These are phyloP conservation scores for Arge pagana DNA, from an alignment of 2,888 invertebrate species.

Conservation along the genomic window DNA sequence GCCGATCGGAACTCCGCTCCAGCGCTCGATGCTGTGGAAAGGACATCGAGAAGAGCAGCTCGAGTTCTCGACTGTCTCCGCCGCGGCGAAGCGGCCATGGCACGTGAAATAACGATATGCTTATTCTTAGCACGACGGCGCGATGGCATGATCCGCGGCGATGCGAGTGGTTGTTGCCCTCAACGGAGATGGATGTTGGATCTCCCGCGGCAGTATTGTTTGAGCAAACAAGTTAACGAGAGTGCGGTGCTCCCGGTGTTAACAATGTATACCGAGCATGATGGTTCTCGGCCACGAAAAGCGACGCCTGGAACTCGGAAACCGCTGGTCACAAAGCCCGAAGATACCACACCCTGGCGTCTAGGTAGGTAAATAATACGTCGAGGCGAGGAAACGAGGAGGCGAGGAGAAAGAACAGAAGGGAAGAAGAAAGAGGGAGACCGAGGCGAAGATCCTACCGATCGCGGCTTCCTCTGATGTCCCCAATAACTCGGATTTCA, in stretches of 20 bases:
- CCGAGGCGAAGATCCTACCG: neutral
- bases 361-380: conserved; percentile 24
- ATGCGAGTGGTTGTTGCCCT: neutral
- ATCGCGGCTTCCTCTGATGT: conserved; percentile 32
- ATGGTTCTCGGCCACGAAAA: conserved; percentile 23
- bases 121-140: too few species aligned
- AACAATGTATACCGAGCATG: conserved; percentile 30
- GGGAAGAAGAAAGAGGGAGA: neutral
- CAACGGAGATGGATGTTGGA: neutral
- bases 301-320: conserved; percentile 2
- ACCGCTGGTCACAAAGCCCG: conserved; percentile 26
- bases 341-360: conserved; percentile 27
- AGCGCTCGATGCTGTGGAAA: too few species aligned
- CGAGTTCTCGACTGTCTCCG: too few species aligned
- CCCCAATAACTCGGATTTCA: conserved; percentile 34
- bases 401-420: neutral
- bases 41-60: too few species aligned
- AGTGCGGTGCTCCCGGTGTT: conserved; percentile 22
- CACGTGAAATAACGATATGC: too few species aligned
- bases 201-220: conserved; percentile 23
- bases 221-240: conserved; percentile 30
- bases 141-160: too few species aligned
- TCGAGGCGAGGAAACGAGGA: too few species aligned
- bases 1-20: too few species aligned
- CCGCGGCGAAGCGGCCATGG: too few species aligned